phyloP scores from a whole-genome alignment of 2,113 vertebrate species.

The Percina caprodes region DNA sequence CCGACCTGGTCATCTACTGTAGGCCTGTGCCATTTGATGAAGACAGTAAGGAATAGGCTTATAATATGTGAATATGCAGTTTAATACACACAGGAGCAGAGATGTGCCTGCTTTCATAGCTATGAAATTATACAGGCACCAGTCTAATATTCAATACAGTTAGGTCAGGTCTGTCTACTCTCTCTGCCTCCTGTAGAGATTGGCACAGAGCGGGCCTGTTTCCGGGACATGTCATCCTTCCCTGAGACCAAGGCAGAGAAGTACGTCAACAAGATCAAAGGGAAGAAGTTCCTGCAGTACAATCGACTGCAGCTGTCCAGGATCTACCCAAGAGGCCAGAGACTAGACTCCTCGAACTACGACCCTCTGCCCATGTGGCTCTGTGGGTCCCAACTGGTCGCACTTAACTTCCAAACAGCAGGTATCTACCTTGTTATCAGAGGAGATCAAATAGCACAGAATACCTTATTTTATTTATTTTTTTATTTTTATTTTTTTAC shows the following conservation, averaged over 20 bases:
- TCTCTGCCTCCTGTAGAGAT: conserved; percentile 87
- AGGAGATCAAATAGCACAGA: neutral
- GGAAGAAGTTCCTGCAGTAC: conserved; percentile 98
- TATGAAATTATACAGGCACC: neutral
- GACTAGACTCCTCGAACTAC: conserved; percentile 98
- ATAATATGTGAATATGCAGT: neutral
- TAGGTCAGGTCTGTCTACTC: neutral
- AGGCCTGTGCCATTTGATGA: conserved; percentile 98
- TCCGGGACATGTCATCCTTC: conserved; percentile 98
- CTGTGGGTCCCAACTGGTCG: conserved; percentile 97
- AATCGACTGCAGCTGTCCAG: conserved; percentile 97
- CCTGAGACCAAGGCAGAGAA: conserved; percentile 98
- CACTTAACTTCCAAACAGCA: conserved; percentile 98
- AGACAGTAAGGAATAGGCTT: conserved; percentile 89
- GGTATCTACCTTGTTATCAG: conserved; percentile 79
- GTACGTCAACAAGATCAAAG: conserved; percentile 96
- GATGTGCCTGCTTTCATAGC: neutral
- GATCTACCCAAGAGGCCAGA: conserved; percentile 97
- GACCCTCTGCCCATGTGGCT: conserved; percentile 99
- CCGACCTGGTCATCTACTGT: conserved; percentile 97
- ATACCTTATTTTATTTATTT: too few species aligned
- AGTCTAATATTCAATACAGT: neutral
- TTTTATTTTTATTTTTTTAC: neutral
- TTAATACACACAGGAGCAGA: neutral
- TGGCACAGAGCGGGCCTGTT: conserved; percentile 95